phyloP scores from a whole-genome alignment of 2,888 invertebrate genomes.

The Ochropleura leucogaster region DNA sequence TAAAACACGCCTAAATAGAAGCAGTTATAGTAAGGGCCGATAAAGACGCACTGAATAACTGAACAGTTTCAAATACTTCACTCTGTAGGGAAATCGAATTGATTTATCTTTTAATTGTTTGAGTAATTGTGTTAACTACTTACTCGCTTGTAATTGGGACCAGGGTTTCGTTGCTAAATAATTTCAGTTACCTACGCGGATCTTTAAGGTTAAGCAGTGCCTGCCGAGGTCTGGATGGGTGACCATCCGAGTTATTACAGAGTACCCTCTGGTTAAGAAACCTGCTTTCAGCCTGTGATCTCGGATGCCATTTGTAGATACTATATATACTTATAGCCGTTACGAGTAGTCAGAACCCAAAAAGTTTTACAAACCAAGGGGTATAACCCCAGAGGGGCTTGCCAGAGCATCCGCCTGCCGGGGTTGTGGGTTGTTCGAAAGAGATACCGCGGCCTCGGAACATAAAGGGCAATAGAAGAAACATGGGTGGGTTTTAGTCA shows the following conservation, averaged over 20 bases:
- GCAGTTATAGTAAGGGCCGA: constrained; percentile 21
- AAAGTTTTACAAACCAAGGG: background rate
- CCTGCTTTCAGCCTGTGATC: no score
- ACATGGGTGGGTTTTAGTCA: no score
- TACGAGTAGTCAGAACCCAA: background rate
- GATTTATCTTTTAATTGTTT: constrained; percentile 25
- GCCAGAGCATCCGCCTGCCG: no score
- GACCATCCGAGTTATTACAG: background rate
- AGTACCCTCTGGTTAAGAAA: background rate
- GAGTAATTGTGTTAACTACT: constrained; percentile 29
- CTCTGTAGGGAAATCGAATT: constrained; percentile 34
- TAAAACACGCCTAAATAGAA: constrained; percentile 36
- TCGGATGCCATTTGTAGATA: no score
- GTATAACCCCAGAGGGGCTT: no score
- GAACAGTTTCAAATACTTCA: constrained; percentile 18
- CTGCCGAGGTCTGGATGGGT: background rate
- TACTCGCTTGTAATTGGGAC: background rate
- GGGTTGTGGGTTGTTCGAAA: no score
- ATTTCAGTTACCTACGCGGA: background rate
- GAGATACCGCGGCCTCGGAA: no score
- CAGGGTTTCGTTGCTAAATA: background rate
- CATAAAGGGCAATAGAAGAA: no score
- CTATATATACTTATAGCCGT: no score
- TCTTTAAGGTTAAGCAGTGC: background rate
- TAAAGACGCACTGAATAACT: constrained; percentile 26